These are phyloP conservation scores for Triplophysa dalaica DNA, from an alignment of 2,113 vertebrate species.

Conservation along the genomic window DNA sequence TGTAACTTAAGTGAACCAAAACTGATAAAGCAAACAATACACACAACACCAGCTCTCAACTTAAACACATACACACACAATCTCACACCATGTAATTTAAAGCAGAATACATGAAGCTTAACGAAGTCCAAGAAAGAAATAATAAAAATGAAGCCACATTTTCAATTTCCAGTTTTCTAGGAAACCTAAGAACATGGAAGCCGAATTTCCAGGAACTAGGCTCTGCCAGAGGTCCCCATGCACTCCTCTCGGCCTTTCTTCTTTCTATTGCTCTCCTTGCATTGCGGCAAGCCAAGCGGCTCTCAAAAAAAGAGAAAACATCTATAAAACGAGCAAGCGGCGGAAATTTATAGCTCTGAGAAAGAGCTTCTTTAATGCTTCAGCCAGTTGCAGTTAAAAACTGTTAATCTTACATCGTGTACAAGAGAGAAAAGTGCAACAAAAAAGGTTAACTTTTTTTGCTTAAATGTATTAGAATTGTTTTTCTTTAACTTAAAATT, in stretches of 20 bases:
- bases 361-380: conserved; percentile 69
- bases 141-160: conserved; percentile 73
- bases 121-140: conserved; percentile 13
- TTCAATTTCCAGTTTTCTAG: conserved; percentile 89
- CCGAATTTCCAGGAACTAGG: conserved; percentile 87
- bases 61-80: conserved; percentile 30
- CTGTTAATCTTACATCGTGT: conserved; percentile 23
- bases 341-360: conserved; percentile 74
- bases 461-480: background rate
- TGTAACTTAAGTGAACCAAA: background rate
- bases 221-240: conserved; percentile 77
- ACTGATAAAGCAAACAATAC: conserved; percentile 1
- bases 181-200: conserved; percentile 88
- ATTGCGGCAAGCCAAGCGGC: conserved; percentile 37
- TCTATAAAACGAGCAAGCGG: conserved; percentile 70
- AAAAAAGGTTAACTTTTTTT: background rate
- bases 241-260: conserved; percentile 28
- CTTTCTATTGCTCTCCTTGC: conserved; percentile 17
- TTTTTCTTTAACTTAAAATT: background rate
- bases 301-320: conserved; percentile 69
- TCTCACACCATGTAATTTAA: conserved; percentile 66
- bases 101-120: conserved; percentile 56
- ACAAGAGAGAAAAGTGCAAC: conserved; percentile 10
- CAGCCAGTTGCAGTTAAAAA: conserved; percentile 14
- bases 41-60: background rate